Base-by-base conservation (phyloP, 2,888 invertebrate species). In the Torymus texanus region DNA sequence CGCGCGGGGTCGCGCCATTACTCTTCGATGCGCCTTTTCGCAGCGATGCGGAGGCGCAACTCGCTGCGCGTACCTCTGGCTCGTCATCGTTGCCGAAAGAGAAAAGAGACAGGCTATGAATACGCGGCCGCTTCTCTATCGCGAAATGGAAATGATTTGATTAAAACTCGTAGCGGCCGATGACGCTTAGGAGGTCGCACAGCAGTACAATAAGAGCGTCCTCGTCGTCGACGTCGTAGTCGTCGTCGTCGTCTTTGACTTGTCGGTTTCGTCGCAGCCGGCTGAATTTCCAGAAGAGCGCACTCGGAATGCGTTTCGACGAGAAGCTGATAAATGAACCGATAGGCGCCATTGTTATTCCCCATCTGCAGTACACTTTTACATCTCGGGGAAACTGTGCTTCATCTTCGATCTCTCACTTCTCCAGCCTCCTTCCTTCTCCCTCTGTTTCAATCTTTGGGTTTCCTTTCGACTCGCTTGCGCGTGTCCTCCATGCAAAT, bases 311-410 rank as follows among this genome's bases (percentile, higher is more conserved):
- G 41, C 41, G 41, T 41, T 41, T 80, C 84, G 84, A 75, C 87
- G 86, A 88, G 86, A 85, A 85, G 81, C 86, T 86, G 90, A 90
- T 90, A 89, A 90, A 90, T 90, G 89, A 90, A 88, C 84, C 87
- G 90, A 90, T 90, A 90, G 85, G 67, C 59, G 85, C 84, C 85
- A 87, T 90, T 90, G 88, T 88, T 84, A 80, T 68, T 58, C 67
- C 53, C 66, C 58, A 24, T 16, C 62, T 62, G 61, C 66, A 41
- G 41, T 10, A 10, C 67, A 77, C 76, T 75, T 71, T 79, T 75
- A 71, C 56, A 56, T 61, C 13, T 62, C 13, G 16, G 29, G 56
- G 58, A 70, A 65, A 75, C 24, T 16, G 63, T 41, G 41, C 41
- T 41, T 41, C 41, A 41, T 41, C 41, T 41, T 41, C 41, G 41